Evolutionary conservation across 2,888 invertebrate species (phyloP), one percentile per base, ranked within the genome.

Genomic region (Epinotia brunnichana): DNA sequence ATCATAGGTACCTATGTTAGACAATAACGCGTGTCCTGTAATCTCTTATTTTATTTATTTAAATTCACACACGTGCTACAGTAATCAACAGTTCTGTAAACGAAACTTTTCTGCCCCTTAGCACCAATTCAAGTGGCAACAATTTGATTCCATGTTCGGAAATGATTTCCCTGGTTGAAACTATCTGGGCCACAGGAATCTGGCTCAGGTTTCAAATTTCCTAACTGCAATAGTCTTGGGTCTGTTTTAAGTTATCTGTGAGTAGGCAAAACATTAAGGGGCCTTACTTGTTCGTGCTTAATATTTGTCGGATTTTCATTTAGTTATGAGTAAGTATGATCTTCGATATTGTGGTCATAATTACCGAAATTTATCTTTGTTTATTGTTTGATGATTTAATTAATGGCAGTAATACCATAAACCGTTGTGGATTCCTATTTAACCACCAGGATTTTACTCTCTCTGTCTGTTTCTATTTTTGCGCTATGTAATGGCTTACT

Each of bases 91-190:
- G 3, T 10, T 3, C 21, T 35, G 3, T 56, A 64, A 35, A 53
- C 9, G 17, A 19, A n/a, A 53, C 21, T 35, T 35, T 54, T 4
- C 21, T 11, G n/a, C 15, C 54, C 15, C 24, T 19, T 57, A 67
- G 66, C 53, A 56, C 56, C 61, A 48, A 56, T 48, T 72, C n/a
- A 7, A 67, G 54, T 66, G n/a, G 39, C 21, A 21, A 41, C 35
- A 41, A 41, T 72, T 62, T 68, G 67, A 68, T 72, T 68, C 24
- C 67, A 21, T 67, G 67, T 44, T 54, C 39, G n/a, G 15, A 17
- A 48, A 67, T 68, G 67, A 73, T 73, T 73, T 68, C 68, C 73
- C 73, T 29, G 57, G 73, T 24, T 68, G 57, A 70, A 63, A 57
- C 68, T 69, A 72, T 57, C n/a, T 21, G 54, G 61, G 19, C 67